Evolutionary conservation across 2,797 vertebrate species (phyloP), one percentile per base, ranked within the genome.

Genomic region (Cyclura pinguis): DNA sequence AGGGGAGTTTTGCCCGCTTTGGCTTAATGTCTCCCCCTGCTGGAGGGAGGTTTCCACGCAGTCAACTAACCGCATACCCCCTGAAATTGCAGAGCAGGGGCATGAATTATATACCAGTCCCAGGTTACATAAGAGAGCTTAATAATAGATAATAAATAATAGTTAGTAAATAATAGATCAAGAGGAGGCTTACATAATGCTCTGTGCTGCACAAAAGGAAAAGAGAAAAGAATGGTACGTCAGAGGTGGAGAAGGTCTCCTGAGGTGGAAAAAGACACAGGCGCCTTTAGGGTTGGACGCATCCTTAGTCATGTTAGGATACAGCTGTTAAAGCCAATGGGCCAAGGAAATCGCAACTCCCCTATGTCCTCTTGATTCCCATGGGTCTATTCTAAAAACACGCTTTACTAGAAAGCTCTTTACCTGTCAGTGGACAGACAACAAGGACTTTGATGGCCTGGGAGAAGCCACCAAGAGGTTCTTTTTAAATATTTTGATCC

Each of bases 81-180:
- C 18, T 6, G 35, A 62, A 86, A 62, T 64, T 38, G 69, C 42
- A n/a, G 38, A 9, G 22, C 14, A n/a, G 64, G 47, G 47, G 9
- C 52, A 82, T 92, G 52, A 50, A 86, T 86, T 50, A 83, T 86
- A 50, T 16, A 82, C 84, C 35, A 35, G 47, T 85, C 80, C 59
- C 64, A 24, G 72, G 88, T 92, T 89, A 83, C 55, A 57, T 78
- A 89, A 92, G 50, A 35, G 22, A 86, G 32, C 35, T 92, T 67
- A 89, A 92, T 78, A 83, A 92, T 83, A 87, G 84, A 89, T 86
- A 89, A 78, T 92, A 92, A 91, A 92, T 87, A 92, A 92, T 69
- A 55, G 80, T 78, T 67, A 77, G 77, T 92, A 86, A 83, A 87
- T 87, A 77, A 91, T 87, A 81, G 72, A 84, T 55, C 35, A 35